Base-by-base conservation (phyloP, 2,888 invertebrate species). In the Biston stratarius region DNA sequence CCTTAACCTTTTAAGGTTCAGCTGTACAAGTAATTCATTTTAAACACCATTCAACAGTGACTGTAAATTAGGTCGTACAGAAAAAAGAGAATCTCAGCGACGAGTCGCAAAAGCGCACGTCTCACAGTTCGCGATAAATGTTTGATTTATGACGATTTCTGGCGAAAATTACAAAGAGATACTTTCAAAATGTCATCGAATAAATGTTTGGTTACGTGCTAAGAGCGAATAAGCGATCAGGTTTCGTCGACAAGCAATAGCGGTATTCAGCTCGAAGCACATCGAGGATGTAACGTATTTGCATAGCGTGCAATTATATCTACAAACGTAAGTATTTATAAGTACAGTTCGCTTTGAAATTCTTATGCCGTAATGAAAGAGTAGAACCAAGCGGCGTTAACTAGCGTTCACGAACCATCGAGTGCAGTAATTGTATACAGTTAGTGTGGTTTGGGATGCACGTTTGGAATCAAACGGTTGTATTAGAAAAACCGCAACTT, bases 381-480 rank as follows among this genome's bases (percentile, higher is more conserved):
- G 79, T 76, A 67, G 68, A 75, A 70, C 11, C 34, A 42, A 53
- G 53, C 52, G 47, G 24, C 10, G 48, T 74, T 74, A 79, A 73
- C 77, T 72, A 81, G 75, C 76, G 76, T 80, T 77, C 69, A 75
- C 71, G 71, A 67, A 70, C 75, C 73, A 77, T 76, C 79, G 76
- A 79, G 76, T 76, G 72, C 75, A 78, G 82, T 78, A 82, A 84
- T 86, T 85, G 84, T 78, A 78, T 84, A 87, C 86, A 86, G 87
- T 87, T 87, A 88, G 63, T 79, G 84, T 78, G 83, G 83, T 83
- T 86, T 84, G 87, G 85, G 86, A 85, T 86, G 81, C 75, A 75
- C 77, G 74, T 74, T 81, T 80, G 78, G 80, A 87, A 83, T 78
- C 79, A 76, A 78, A 81, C 80, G 81, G 79, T 76, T 80, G 77